Base-by-base conservation (phyloP, 2,797 vertebrate genomes). In the Kryptopterus vitreolus region DNA sequence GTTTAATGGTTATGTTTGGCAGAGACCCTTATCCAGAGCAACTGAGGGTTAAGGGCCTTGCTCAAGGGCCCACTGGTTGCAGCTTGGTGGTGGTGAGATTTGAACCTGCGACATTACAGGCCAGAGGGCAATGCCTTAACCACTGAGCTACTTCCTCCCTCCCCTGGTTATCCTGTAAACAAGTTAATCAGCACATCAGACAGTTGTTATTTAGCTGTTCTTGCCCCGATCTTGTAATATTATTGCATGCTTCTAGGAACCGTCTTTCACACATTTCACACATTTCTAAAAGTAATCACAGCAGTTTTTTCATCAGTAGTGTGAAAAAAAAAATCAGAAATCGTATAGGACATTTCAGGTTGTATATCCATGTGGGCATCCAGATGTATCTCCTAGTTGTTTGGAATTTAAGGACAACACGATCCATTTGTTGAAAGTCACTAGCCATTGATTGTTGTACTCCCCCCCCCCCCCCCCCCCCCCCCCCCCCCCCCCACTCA, bases 371-470 rank as follows among this genome's bases (percentile, higher is more conserved):
- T 33, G 61, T 33, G 31, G 0, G 12, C n/a, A 46, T 22, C 53
- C 33, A 74, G 33, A 55, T 3, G 5, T 43, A 7, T 24, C 20
- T 2, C 62, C 48, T 50, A 7, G 16, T 18, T 69, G 29, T 69
- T 20, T 75, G n/a, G 1, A 66, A 72, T 72, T 53, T 76, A 12
- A 35, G 61, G 55, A 59, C 72, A 59, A 72, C 35, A 46, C 72
- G 58, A 50, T 31, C 52, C 63, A 43, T 86, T 62, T 58, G 22
- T 61, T 50, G 66, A 7, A 29, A 50, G 66, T 50, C 22, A 71
- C 63, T 78, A 61, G 50, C 63, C 73, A 74, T 79, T 77, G 70
- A 83, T 83, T 83, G 50, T n/a, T n/a, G n/a, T n/a, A n/a, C n/a
- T n/a, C n/a, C n/a, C n/a, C n/a, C n/a, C n/a, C n/a, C n/a, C n/a